Evolutionary conservation across 1,140 invertebrate species (phyloP).

Genomic region (Hestina assimilis): DNA sequence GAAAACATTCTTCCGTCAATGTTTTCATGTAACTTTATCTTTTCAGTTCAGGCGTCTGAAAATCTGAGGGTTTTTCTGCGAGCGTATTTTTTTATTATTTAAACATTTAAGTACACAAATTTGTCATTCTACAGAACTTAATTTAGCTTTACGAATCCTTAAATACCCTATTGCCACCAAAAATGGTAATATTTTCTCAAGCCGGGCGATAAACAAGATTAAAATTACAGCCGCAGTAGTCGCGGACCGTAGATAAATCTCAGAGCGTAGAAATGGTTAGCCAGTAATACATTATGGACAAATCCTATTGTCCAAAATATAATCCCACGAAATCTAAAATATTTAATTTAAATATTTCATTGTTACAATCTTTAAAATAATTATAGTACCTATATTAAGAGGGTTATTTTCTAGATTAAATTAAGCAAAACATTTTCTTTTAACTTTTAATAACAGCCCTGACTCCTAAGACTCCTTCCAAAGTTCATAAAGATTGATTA

Average conservation of each 20-base stretch:
- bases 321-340: not conserved
- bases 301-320: not conserved
- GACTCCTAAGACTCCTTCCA: no score
- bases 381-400: no score
- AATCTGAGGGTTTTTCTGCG: slow-evolving; percentile 8
- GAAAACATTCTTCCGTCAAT: slow-evolving; percentile 6
- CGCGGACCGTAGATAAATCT: slow-evolving; percentile 37
- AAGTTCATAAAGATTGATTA: no score
- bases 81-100: slow-evolving; percentile 3
- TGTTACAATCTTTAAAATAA: not conserved
- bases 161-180: slow-evolving; percentile 6
- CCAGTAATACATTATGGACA: not conserved
- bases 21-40: slow-evolving; percentile 18
- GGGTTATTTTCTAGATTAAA: no score
- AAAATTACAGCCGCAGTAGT: slow-evolving; percentile 47
- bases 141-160: not conserved
- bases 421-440: no score
- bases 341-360: not conserved
- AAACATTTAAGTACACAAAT: not conserved
- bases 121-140: not conserved
- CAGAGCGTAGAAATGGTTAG: slow-evolving; percentile 12
- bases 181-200: slow-evolving; percentile 7
- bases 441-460: no score
- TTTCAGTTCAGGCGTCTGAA: slow-evolving; percentile 22
- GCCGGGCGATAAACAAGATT: slow-evolving; percentile 48